phyloP scores from a whole-genome alignment of 2,888 invertebrate species.

The Hipparchia sbordonii region DNA sequence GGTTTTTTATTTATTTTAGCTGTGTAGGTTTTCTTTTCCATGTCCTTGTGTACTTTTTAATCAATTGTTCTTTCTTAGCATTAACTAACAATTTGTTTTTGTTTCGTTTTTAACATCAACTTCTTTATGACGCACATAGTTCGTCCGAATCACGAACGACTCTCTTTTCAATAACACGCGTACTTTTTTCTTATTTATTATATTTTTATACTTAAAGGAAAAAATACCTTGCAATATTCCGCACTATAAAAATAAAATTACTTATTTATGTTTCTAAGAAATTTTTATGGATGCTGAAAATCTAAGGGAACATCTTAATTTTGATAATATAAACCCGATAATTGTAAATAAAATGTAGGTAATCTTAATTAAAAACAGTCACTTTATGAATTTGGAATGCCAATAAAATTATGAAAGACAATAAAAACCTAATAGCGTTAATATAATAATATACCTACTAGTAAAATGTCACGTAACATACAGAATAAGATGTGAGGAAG shows the following conservation, averaged over 20 bases:
- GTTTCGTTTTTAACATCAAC: constrained; percentile 22
- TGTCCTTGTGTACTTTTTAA: constrained; percentile 7
- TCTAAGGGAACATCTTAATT: too few relatives aligned
- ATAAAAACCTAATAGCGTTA: too few relatives aligned
- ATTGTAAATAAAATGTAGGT: too few relatives aligned
- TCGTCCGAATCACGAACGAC: constrained; percentile 15
- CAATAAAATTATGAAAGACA: too few relatives aligned
- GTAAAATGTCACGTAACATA: background rate
- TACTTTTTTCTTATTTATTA: constrained; percentile 24
- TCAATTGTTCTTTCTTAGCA: background rate
- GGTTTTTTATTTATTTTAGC: constrained; percentile 44
- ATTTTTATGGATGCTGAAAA: too few relatives aligned
- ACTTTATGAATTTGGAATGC: too few relatives aligned
- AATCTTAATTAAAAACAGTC: too few relatives aligned
- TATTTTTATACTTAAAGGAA: background rate
- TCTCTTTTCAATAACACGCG: constrained; percentile 34
- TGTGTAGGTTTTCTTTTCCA: constrained; percentile 29
- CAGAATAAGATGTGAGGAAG: background rate
- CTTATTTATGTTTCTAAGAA: too few relatives aligned
- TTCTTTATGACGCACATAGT: constrained; percentile 24
- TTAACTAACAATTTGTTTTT: constrained; percentile 16
- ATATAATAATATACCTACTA: background rate
- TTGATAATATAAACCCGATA: too few relatives aligned
- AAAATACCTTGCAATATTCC: constrained; percentile 18
- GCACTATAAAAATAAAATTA: background rate